Evolutionary conservation across 2,797 vertebrate genomes (phyloP).

Genomic region (Varecia variegata): DNA sequence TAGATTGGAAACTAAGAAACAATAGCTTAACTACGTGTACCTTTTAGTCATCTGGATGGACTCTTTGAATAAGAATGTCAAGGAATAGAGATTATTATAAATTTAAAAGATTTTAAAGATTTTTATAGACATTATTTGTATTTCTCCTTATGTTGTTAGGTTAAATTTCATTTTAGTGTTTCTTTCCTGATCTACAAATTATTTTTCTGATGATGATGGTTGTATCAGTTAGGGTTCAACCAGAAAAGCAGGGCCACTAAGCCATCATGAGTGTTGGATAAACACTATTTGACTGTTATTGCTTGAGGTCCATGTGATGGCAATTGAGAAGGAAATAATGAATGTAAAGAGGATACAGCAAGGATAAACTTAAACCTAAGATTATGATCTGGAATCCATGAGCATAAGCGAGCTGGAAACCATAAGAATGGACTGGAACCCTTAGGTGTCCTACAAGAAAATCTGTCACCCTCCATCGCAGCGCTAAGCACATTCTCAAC

Average conservation of each 20-base stretch:
- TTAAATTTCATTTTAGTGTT: not conserved
- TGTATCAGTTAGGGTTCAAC: not conserved
- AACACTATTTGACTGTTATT: not conserved
- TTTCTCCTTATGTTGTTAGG: not conserved
- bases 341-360: not conserved
- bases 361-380: not conserved
- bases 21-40: not conserved
- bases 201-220: not conserved
- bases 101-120: not conserved
- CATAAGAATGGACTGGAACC: not conserved
- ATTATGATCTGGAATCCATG: not conserved
- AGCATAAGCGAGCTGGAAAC: not conserved
- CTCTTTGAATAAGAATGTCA: not conserved
- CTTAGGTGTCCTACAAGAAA: not conserved
- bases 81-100: not conserved
- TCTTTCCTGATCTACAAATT: not conserved
- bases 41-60: not conserved
- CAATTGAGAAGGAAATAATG: not conserved
- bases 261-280: not conserved
- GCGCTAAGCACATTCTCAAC: not conserved
- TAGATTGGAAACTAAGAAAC: not conserved
- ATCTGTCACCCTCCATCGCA: fast-evolving
- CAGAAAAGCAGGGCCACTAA: not conserved
- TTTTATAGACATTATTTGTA: not conserved
- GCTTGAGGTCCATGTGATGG: not conserved